These are phyloP conservation scores for Zaprionus capensis DNA, from an alignment of 1,140 invertebrate species.

Conservation along the genomic window DNA sequence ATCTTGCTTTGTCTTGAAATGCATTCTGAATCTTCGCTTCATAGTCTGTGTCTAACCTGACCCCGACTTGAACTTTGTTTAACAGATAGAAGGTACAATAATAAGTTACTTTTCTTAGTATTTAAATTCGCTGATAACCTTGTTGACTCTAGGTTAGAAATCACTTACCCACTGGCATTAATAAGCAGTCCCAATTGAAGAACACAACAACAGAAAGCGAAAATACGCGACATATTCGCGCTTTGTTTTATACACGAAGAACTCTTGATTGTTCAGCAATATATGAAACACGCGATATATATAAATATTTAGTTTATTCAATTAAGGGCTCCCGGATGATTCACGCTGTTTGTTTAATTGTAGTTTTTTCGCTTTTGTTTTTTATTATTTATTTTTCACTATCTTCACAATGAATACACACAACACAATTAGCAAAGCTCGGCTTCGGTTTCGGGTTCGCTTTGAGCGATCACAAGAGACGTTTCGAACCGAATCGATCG, in stretches of 20 bases:
- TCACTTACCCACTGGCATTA: constrained; percentile 58
- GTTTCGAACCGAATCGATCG: constrained; percentile 22
- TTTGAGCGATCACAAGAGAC: constrained; percentile 18
- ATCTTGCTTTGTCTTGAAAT: background rate
- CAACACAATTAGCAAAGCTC: constrained; percentile 15
- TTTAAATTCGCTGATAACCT: constrained; percentile 16
- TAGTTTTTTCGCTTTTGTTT: background rate
- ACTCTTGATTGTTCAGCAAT: constrained; percentile 2
- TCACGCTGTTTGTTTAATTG: constrained; percentile 31
- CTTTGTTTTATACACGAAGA: constrained; percentile 11
- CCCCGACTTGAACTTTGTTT: background rate
- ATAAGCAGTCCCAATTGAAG: constrained; percentile 59
- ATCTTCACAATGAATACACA: constrained; percentile 26
- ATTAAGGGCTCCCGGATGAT: constrained; percentile 1
- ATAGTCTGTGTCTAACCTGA: background rate
- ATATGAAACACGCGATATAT: constrained; percentile 4
- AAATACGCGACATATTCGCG: constrained; percentile 52
- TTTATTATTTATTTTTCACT: background rate
- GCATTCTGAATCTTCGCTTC: background rate
- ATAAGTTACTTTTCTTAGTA: background rate
- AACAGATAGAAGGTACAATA: background rate
- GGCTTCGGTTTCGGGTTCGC: constrained; percentile 3
- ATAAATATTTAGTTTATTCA: background rate
- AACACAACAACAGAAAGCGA: constrained; percentile 31
- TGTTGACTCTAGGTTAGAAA: constrained; percentile 7